These are phyloP conservation scores for Petrolisthes manimaculis DNA, from an alignment of 2,888 invertebrate genomes.

Conservation along the genomic window DNA sequence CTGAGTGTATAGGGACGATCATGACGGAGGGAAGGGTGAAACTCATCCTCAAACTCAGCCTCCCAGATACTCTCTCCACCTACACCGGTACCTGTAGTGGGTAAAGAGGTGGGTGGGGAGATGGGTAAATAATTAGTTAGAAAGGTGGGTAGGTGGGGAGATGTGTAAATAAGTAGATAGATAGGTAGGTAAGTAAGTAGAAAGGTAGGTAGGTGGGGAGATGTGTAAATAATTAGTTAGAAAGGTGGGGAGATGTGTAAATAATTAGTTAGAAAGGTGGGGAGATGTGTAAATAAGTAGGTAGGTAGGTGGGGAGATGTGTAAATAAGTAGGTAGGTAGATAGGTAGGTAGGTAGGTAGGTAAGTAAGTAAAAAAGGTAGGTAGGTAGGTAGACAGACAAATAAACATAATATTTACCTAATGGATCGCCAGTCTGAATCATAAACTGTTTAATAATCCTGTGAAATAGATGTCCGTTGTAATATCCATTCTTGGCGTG, in stretches of 20 bases:
- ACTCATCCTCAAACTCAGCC: conserved; percentile 98
- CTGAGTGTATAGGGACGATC: conserved; percentile 97
- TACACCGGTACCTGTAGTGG: conserved; percentile 84
- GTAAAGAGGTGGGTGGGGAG: not conserved
- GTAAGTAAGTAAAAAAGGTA: too few species aligned
- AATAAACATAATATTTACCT: conserved; percentile 67
- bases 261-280: too few species aligned
- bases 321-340: too few species aligned
- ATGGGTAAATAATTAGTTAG: not conserved
- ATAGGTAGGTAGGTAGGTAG: too few species aligned
- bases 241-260: too few species aligned
- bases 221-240: too few species aligned
- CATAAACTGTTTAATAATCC: conserved; percentile 93
- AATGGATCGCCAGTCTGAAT: conserved; percentile 74
- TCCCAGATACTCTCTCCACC: conserved; percentile 99
- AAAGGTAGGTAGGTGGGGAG: not conserved
- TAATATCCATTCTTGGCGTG: conserved; percentile 97
- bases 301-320: too few species aligned
- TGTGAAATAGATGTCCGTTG: conserved; percentile 94
- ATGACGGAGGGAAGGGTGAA: conserved; percentile 88
- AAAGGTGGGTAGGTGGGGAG: not conserved
- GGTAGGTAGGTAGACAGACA: not conserved
- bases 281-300: too few species aligned
- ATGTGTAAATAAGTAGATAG: not conserved
- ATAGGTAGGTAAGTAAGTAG: too few species aligned